Evolutionary conservation across 2,888 invertebrate species (phyloP).

Genomic region (Lasioglossum morio): DNA sequence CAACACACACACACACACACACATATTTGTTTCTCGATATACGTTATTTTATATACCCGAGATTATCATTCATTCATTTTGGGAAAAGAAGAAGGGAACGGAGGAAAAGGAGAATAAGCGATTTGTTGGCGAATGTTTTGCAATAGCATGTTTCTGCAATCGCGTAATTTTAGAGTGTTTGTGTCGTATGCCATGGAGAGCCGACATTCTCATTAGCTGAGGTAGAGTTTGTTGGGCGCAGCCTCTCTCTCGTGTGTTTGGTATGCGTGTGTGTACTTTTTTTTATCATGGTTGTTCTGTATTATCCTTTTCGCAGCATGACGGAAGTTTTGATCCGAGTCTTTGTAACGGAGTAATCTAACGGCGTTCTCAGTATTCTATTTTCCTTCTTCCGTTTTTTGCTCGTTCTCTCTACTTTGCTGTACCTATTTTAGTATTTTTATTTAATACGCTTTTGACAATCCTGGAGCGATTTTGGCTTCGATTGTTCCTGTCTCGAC

Average conservation of each 20-base stretch:
- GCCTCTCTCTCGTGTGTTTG: slow-evolving; percentile 56
- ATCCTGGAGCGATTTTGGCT: slow-evolving; percentile 62
- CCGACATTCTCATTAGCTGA: slow-evolving; percentile 37
- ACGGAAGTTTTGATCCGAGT: slow-evolving; percentile 28
- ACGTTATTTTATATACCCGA: background rate
- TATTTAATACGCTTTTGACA: slow-evolving; percentile 48
- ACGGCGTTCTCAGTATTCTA: slow-evolving; percentile 37
- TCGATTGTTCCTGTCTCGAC: slow-evolving; percentile 54
- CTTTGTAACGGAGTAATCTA: slow-evolving; percentile 48
- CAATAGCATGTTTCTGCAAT: slow-evolving; percentile 75
- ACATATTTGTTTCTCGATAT: background rate
- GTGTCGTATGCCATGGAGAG: slow-evolving; percentile 34
- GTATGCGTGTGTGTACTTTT: slow-evolving; percentile 56
- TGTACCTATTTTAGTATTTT: background rate
- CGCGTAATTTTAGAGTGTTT: slow-evolving; percentile 28
- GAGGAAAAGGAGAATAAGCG: slow-evolving; percentile 27
- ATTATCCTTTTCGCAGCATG: slow-evolving; percentile 70
- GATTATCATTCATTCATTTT: background rate
- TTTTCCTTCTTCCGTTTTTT: slow-evolving; percentile 38
- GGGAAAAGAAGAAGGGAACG: background rate
- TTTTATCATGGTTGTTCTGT: slow-evolving; percentile 57
- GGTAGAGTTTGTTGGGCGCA: slow-evolving; percentile 28
- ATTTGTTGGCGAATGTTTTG: slow-evolving; percentile 63
- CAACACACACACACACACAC: background rate
- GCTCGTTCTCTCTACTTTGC: slow-evolving; percentile 33